Evolutionary conservation across 2,113 vertebrate species (phyloP), one percentile per base, ranked within the genome.

Genomic region (Gavia stellata): DNA sequence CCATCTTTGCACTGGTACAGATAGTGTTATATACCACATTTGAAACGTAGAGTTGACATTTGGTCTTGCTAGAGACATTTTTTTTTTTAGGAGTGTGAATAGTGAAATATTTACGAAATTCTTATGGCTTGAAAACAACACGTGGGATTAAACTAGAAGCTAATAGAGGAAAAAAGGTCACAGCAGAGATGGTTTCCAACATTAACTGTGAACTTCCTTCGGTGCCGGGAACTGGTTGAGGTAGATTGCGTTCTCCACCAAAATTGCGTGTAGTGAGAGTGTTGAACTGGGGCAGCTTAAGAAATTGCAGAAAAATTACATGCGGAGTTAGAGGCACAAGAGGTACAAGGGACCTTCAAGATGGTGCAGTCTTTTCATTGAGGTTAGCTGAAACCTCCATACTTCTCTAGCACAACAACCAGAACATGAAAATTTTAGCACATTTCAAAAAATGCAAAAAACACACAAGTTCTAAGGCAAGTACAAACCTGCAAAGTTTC

Each of bases 21-120:
- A 58, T n/a, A 67, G 29, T 15, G 49, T 38, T n/a, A 44, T n/a
- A 44, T 23, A 59, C 20, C 16, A 52, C 13, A 72, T 65, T 87
- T 0, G 1, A 86, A 78, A 50, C 1, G 1, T 14, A 81, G 20
- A 50, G 87, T 47, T 91, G 49, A 89, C 36, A 21, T 79, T 89
- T 88, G 50, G 4, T 66, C 65, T 89, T 81, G 9, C 6, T 49
- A 25, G 24, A 77, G 14, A 34, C 5, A 6, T 17, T 34, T 42
- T 44, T 59, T 59, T 86, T 74, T 61, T 16, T 28, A 49, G 14
- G 34, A 67, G 15, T 34, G 17, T n/a, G 28, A 85, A 52, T 44
- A 78, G 26, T 87, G 72, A 87, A 87, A 91, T 94, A 85, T 90
- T 91, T 82, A 72, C 53, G 34, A 81, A 94, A 85, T 7, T 80